Evolutionary conservation across 2,888 invertebrate species (phyloP), one percentile per base, ranked within the genome.

Genomic region (Trichopria drosophilae): DNA sequence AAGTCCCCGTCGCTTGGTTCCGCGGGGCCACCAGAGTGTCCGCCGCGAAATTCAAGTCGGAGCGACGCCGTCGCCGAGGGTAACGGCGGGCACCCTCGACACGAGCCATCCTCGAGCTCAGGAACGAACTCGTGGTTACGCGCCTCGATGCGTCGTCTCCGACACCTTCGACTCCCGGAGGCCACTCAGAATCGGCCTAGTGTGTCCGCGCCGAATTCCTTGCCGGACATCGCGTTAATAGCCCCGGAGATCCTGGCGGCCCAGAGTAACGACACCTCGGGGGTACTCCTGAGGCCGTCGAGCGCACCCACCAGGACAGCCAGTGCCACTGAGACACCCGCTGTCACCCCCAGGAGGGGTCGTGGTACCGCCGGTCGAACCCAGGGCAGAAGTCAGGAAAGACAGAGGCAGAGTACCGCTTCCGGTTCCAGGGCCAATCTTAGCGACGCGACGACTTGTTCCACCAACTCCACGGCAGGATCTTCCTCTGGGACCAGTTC

Each of bases 111-210:
- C 13, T 20, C 13, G 10, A 43, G 32, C 39, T 50, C 48, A 48
- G 61, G 65, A 35, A 59, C 49, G 36, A 59, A 53, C 61, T 73
- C 78, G 49, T 82, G 81, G 81, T 67, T 81, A 61, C 77, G 82
- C 51, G 78, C 76, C 36, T 82, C 81, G 20, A 82, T 82, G 82
- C 75, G 82, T 45, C 75, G 81, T 12, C 67, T 82, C 42, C 77
- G 78, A 22, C 81, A 80, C 57, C 67, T 81, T 46, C 72, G 78
- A 34, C 62, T 81, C 28, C 78, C 79, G n/a, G 78, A 72, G 5
- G 49, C 23, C 42, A 36, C 50, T 18, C 48, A 22, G n/a, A 22
- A 35, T 5, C n/a, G n/a, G n/a, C 13, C 32, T 15, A 23, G 41
- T 12, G 52, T 61, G 3, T 62, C 65, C 7, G 68, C 64, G n/a